These are phyloP conservation scores for Pomacea maculata DNA, from an alignment of 1,140 invertebrate genomes.

Conservation along the genomic window DNA sequence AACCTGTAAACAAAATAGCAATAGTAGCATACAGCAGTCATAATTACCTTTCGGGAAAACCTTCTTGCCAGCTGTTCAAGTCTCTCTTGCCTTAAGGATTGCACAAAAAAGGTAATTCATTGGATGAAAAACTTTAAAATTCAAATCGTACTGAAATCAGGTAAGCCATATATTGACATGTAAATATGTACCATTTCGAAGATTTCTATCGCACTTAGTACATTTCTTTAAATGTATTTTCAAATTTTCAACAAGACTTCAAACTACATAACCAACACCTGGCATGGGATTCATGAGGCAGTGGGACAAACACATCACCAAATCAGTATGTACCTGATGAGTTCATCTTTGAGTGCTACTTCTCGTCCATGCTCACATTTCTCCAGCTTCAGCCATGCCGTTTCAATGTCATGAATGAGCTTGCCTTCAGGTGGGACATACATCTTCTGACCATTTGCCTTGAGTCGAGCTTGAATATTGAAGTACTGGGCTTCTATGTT, in stretches of 20 bases:
- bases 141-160: no score
- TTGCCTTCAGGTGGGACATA: constrained; percentile 89
- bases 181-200: no score
- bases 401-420: constrained; percentile 88
- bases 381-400: constrained; percentile 91
- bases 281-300: neutral
- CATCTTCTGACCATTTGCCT: constrained; percentile 88
- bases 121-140: neutral
- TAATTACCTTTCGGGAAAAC: constrained; percentile 87
- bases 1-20: neutral
- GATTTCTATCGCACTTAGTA: no score
- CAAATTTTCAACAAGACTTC: no score
- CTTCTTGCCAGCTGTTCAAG: constrained; percentile 95
- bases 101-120: constrained; percentile 16
- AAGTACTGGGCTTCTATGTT: constrained; percentile 97
- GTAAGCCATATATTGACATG: no score
- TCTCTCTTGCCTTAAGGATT: constrained; percentile 77
- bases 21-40: neutral
- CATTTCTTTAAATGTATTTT: no score
- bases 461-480: constrained; percentile 95
- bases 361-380: constrained; percentile 94
- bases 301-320: neutral
- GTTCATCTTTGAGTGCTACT: constrained; percentile 88
- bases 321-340: constrained; percentile 72
- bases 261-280: neutral